Base-by-base conservation (phyloP, 2,113 vertebrate species). In the Solea solea region DNA sequence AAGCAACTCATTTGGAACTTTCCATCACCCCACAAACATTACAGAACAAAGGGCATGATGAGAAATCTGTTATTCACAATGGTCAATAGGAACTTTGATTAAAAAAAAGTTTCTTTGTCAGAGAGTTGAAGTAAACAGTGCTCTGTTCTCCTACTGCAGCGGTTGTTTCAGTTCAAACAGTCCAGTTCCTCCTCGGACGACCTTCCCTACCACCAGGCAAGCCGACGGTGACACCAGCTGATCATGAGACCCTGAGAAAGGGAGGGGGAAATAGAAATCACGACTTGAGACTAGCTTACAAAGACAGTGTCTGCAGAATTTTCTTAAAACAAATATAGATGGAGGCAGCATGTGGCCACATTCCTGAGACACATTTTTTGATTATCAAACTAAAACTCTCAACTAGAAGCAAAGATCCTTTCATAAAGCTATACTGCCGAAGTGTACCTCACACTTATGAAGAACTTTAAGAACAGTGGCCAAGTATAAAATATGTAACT, bases 121-220 rank as follows among this genome's bases (percentile, higher is more conserved):
- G n/a, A 46, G n/a, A 13, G 46, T 1, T 14, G 21, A n/a, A 40
- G 40, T 12, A 25, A 10, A 15, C 3, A 14, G 2, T 16, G 34
- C 54, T 63, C 9, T 57, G 4, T 27, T 44, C 39, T 40, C 1
- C 39, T 94, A 98, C 44, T 92, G 92, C 69, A 99, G 92, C 2
- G 98, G 98, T 53, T 99, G 98, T 69, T 98, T 98, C 64, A 99
- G 95, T 39, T 99, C 97, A 76, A 99, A 99, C 57, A 99, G 92
- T 28, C 98, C 98, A 0, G 98, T 99, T 49, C 97, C 97, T 41
- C 96, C 97, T 91, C 91, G 96, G 46, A 99, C 97, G 0, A 99
- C 95, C 66, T 98, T 98, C 8, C 98, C 98, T 0, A 95, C 95
- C 58, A 98, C 96, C 0, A 99, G 89, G 81, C 97, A 97, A 1